Evolutionary conservation across 92 coral and sea anemone species (phyloP), one percentile per base, ranked within the genome.

Genomic region (Virgularia gustaviana): DNA sequence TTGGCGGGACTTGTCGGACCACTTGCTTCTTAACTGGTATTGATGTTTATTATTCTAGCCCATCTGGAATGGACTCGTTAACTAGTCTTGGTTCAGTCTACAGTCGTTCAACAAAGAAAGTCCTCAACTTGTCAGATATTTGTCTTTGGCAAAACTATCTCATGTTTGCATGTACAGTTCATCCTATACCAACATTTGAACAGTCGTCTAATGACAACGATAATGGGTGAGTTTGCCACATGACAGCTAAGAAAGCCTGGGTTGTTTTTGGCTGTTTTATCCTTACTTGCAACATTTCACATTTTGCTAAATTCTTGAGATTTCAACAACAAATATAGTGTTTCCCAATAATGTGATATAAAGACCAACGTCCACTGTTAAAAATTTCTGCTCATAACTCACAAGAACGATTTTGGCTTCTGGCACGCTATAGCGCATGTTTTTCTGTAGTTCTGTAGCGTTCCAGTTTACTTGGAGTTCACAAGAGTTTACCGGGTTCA

Each of bases 51-150:
- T 11, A n/a, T 61, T 73, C 15, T 70, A 94, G 99, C 41, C 88
- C 94, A 2, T 94, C 99, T 23, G 99, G 99, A 5, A 94, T 94
- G 90, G 99, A 94, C 77, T 94, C 99, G 22, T 86, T 94, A 61
- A 84, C 99, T 12, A 94, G 96, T 64, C 85, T 94, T 57, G 90
- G 96, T 34, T 85, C 99, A 10, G 89, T 94, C 61, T 87, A 94
- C 71, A 85, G 86, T 76, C 90, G 99, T 36, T 95, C 96, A 11
- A 87, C 99, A 33, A 94, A 94, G 85, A 94, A 94, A 77, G 77
- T 86, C n/a, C 65, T 91, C 62, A 94, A 89, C 73, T 29, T 85
- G 80, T 85, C 72, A 56, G 94, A 94, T 43, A 75, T 94, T 4
- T 83, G 90, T 57, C 62, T 94, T 58, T 94, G 91, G 85, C 79